Evolutionary conservation across 2,797 vertebrate genomes (phyloP).

Genomic region (Crenichthys baileyi): DNA sequence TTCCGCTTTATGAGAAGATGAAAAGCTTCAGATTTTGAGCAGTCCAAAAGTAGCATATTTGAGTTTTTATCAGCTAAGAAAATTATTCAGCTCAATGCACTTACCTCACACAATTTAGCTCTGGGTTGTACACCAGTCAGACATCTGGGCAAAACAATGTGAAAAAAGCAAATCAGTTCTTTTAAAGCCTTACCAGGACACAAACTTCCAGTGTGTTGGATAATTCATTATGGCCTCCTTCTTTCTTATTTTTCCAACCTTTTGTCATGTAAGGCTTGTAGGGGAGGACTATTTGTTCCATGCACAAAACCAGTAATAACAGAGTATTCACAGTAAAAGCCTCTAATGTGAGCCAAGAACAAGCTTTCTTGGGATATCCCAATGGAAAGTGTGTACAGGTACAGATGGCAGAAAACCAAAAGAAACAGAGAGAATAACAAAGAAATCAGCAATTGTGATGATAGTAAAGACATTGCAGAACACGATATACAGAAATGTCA

Average conservation of each 20-base stretch:
- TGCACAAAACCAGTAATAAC: not conserved
- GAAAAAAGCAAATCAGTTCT: conserved; percentile 1
- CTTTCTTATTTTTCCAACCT: not conserved
- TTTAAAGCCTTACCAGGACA: not conserved
- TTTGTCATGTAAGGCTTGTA: not conserved
- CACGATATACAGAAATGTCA: not conserved
- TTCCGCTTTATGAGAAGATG: not conserved
- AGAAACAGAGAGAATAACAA: not conserved
- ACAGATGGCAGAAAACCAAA: not conserved
- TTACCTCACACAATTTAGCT: conserved; percentile 2
- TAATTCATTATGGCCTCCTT: not conserved
- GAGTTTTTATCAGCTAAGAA: not conserved
- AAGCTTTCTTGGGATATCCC: not conserved
- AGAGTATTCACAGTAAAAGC: not conserved
- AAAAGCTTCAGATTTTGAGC: not conserved
- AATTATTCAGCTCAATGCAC: not conserved
- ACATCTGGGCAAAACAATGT: conserved; percentile 6
- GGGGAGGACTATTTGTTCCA: not conserved
- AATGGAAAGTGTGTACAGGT: not conserved
- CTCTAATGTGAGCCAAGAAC: not conserved
- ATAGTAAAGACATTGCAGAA: not conserved
- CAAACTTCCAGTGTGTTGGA: not conserved
- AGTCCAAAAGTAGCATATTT: not conserved
- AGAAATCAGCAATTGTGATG: not conserved
- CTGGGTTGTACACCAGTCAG: not conserved